phyloP scores from a whole-genome alignment of 1,140 invertebrate species.

The Drosophila guanche region DNA sequence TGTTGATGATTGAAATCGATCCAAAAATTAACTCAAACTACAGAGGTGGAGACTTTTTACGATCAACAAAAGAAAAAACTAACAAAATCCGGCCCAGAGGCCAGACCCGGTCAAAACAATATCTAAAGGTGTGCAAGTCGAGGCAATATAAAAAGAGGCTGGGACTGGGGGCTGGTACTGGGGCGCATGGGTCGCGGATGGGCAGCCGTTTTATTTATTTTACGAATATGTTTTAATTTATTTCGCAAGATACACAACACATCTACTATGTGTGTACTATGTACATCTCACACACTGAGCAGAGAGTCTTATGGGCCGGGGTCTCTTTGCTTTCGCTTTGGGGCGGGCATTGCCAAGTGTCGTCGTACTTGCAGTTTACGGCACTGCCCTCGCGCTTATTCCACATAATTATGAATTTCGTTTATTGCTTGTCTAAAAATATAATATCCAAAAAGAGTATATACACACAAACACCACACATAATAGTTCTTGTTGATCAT shows the following conservation, averaged over 20 bases:
- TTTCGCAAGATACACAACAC: slow-evolving; percentile 54
- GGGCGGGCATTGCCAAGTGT: slow-evolving; percentile 46
- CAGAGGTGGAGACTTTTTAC: too few relatives aligned
- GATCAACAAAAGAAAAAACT: slow-evolving; percentile 21
- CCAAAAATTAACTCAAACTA: slow-evolving; percentile 13
- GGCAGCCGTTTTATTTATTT: slow-evolving; percentile 67
- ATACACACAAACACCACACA: slow-evolving; percentile 7
- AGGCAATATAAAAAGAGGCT: neutral
- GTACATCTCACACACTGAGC: neutral
- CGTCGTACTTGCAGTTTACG: slow-evolving; percentile 60
- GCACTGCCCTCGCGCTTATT: slow-evolving; percentile 27
- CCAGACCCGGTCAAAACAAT: slow-evolving; percentile 33
- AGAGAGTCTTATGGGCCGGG: slow-evolving; percentile 9
- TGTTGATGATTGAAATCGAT: slow-evolving; percentile 33
- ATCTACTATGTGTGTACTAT: too few relatives aligned
- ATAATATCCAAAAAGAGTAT: slow-evolving; percentile 37
- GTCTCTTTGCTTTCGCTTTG: neutral
- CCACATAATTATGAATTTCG: slow-evolving; percentile 55
- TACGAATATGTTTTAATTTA: slow-evolving; percentile 74
- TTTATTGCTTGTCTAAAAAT: slow-evolving; percentile 62
- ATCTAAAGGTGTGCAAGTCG: slow-evolving; percentile 56
- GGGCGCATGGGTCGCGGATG: slow-evolving; percentile 1
- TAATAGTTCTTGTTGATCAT: slow-evolving; percentile 24
- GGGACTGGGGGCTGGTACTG: neutral
- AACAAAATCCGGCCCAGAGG: neutral